Percentiles rank a stretch among this genome's conserved stretches.
Evolutionary conservation across 2,797 vertebrate species (phyloP).

Genomic region (Darevskia mixta): DNA sequence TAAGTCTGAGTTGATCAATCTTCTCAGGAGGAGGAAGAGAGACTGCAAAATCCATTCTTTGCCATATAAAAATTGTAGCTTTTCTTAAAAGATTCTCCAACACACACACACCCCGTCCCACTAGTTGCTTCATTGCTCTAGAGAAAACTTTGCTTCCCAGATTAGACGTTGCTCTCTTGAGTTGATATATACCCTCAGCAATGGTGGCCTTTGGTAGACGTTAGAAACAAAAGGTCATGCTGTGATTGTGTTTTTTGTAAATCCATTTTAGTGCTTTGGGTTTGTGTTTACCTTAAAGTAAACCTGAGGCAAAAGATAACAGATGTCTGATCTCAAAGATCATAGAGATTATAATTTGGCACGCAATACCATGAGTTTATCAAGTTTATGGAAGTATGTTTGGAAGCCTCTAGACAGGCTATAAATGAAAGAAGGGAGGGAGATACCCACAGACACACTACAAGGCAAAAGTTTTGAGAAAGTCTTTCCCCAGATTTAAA

Average conservation of each 20-base stretch:
- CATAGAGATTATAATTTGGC: slow-evolving; percentile 47
- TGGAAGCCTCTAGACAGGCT: slow-evolving; percentile 48
- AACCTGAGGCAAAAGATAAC: slow-evolving; percentile 73
- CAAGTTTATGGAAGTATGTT: slow-evolving; percentile 56
- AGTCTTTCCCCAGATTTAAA: slow-evolving; percentile 67
- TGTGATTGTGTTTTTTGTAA: slow-evolving; percentile 70
- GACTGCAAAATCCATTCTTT: neutral
- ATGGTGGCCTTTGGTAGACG: slow-evolving; percentile 61
- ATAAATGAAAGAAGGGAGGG: slow-evolving; percentile 55
- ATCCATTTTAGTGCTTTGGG: slow-evolving; percentile 65
- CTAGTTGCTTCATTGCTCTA: neutral
- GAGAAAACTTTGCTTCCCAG: slow-evolving; percentile 41
- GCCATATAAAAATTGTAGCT: neutral
- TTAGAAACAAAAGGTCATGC: slow-evolving; percentile 72
- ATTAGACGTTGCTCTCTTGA: slow-evolving; percentile 54
- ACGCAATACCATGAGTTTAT: slow-evolving; percentile 44
- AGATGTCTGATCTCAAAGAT: slow-evolving; percentile 68
- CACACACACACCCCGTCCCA: too few species aligned
- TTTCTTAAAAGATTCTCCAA: slow-evolving; percentile 24
- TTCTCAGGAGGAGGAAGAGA: neutral
- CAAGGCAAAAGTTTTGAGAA: slow-evolving; percentile 62
- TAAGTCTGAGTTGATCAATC: neutral
- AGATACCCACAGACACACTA: too few species aligned
- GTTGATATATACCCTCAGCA: slow-evolving; percentile 53
- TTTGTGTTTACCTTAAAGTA: slow-evolving; percentile 73